These are phyloP conservation scores for Frankliniella fusca DNA, from an alignment of 2,888 invertebrate genomes.

Conservation along the genomic window DNA sequence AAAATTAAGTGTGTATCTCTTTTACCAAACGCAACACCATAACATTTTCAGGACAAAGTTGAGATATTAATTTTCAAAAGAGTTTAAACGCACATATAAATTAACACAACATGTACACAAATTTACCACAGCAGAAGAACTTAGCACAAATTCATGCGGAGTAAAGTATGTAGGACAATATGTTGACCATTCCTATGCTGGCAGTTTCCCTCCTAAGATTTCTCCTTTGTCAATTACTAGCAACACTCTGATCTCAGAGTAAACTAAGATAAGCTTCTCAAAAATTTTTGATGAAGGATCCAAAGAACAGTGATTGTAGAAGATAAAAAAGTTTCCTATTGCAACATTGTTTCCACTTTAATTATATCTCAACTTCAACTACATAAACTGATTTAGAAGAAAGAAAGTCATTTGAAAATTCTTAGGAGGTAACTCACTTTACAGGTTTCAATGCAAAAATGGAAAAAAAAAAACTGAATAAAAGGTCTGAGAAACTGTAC, in stretches of 20 bases:
- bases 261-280: background rate
- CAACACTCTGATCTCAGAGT: no score
- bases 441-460: no score
- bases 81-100: background rate
- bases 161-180: constrained; percentile 31
- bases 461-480: no score
- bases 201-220: constrained; percentile 16
- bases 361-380: background rate
- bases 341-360: background rate
- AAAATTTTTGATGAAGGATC: constrained; percentile 30
- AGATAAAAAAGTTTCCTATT: no score
- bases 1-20: background rate
- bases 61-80: background rate
- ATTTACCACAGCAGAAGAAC: background rate
- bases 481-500: no score
- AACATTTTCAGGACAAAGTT: background rate
- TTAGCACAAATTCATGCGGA: constrained; percentile 30
- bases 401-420: background rate
- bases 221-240: no score
- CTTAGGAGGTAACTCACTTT: background rate
- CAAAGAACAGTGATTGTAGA: no score
- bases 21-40: background rate
- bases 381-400: background rate
- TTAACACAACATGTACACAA: background rate
- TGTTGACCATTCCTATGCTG: constrained; percentile 32